A percentile compares a stretch with the other conserved stretches of the same genome.
phyloP scores from a whole-genome alignment of 1,140 invertebrate genomes.

The Bombus picipes region DNA sequence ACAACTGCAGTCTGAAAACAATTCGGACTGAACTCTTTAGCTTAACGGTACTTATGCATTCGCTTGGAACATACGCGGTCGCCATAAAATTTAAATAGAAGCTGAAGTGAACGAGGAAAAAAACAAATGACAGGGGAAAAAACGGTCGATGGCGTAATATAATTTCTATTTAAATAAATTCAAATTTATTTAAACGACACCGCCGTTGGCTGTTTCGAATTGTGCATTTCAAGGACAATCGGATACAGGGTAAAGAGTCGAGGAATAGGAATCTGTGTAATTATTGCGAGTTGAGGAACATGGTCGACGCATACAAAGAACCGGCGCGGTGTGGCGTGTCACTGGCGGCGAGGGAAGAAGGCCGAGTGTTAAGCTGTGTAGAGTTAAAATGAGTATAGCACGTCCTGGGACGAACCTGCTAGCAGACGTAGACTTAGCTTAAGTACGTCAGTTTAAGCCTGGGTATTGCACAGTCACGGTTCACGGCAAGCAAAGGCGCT shows the following conservation, averaged over 20 bases:
- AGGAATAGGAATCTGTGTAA: constrained; percentile 11
- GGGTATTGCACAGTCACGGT: constrained; percentile 55
- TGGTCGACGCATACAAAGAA: background rate
- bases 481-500: constrained; percentile 35
- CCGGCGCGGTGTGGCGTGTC: too few relatives aligned
- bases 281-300: background rate
- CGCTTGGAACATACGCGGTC: background rate
- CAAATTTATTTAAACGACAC: constrained; percentile 40
- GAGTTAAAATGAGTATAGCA: constrained; percentile 21
- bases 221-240: background rate
- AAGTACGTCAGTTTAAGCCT: constrained; percentile 69
- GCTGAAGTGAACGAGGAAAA: background rate
- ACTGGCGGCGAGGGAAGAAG: background rate
- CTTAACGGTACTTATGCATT: background rate
- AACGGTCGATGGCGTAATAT: background rate
- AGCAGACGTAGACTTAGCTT: constrained; percentile 58
- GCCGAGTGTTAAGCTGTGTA: background rate
- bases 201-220: background rate
- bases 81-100: constrained; percentile 28
- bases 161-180: constrained; percentile 52
- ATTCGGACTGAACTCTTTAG: constrained; percentile 3
- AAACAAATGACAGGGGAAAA: too few relatives aligned
- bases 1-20: background rate
- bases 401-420: constrained; percentile 11
- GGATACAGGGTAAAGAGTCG: background rate